Conservation (phyloP, 2,113 vertebrate genomes). For the Hippotragus niger region DNA sequence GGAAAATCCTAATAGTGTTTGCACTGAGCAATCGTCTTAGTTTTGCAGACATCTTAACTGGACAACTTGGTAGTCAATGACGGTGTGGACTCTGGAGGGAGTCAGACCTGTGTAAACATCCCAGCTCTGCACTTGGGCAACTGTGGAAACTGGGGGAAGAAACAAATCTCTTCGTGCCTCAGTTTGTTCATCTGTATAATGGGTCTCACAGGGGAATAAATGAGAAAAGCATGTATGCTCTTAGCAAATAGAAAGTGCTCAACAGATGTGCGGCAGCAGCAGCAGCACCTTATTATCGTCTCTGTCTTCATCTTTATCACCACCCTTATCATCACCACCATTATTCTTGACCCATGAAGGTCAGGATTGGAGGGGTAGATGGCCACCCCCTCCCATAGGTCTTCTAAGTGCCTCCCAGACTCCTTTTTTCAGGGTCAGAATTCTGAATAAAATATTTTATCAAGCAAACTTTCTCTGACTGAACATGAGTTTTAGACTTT, state of each 20-base stretch:
- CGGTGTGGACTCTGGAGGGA: background rate
- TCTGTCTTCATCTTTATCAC: background rate
- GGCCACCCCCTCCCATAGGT: fast-evolving
- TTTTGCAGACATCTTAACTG: background rate
- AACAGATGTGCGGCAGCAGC: fast-evolving
- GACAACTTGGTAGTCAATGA: background rate
- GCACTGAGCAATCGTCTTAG: background rate
- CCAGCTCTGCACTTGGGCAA: background rate
- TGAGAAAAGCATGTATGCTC: background rate
- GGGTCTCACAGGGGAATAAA: background rate
- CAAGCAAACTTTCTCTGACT: background rate
- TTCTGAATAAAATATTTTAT: background rate
- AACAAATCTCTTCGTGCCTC: background rate
- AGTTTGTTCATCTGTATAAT: background rate
- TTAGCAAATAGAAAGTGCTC: background rate
- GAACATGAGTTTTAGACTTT: background rate
- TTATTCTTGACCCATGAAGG: background rate
- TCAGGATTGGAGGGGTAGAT: background rate
- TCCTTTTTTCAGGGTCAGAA: background rate
- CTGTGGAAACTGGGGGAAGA: background rate
- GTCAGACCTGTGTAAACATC: background rate
- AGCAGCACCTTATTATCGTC: background rate
- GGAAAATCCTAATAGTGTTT: too few relatives aligned
- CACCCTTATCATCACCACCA: background rate
- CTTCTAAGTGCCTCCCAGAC: background rate